These are phyloP conservation scores for Eulacestoma nigropectus DNA, from an alignment of 2,113 vertebrate genomes.

Conservation along the genomic window DNA sequence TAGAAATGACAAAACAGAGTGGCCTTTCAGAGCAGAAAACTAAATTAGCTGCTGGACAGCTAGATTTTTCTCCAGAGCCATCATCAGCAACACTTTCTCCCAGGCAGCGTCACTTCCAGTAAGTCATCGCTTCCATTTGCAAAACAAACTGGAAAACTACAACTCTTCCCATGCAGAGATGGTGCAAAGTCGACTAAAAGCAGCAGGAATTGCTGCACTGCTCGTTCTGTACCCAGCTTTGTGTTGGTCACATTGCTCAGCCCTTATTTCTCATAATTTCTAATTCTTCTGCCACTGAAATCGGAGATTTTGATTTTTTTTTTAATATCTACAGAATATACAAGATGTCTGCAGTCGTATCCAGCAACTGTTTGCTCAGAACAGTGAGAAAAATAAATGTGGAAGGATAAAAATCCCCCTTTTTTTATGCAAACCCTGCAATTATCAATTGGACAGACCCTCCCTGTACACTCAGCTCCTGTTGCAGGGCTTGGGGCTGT, in stretches of 20 bases:
- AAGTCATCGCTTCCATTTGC: not conserved
- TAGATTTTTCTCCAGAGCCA: not conserved
- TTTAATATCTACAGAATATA: not conserved
- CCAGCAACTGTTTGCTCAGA: not conserved
- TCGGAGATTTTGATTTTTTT: not conserved
- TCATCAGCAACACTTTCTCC: not conserved
- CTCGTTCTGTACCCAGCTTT: not conserved
- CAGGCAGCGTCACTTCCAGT: not conserved
- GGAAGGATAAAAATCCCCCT: not conserved
- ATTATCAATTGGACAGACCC: not conserved
- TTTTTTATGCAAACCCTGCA: not conserved
- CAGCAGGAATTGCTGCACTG: not conserved
- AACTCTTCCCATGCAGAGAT: not conserved
- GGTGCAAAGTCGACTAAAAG: not conserved
- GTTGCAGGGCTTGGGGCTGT: not conserved
- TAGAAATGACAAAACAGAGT: not conserved
- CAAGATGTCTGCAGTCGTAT: not conserved
- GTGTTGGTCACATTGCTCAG: not conserved
- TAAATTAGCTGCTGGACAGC: not conserved
- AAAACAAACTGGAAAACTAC: not conserved
- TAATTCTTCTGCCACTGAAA: not conserved
- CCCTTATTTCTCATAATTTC: not conserved
- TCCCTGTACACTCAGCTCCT: not conserved
- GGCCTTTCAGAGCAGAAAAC: not conserved
- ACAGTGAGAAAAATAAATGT: not conserved